These are phyloP conservation scores for Menidia beryllina DNA, from an alignment of 2,113 vertebrate species.

Conservation along the genomic window DNA sequence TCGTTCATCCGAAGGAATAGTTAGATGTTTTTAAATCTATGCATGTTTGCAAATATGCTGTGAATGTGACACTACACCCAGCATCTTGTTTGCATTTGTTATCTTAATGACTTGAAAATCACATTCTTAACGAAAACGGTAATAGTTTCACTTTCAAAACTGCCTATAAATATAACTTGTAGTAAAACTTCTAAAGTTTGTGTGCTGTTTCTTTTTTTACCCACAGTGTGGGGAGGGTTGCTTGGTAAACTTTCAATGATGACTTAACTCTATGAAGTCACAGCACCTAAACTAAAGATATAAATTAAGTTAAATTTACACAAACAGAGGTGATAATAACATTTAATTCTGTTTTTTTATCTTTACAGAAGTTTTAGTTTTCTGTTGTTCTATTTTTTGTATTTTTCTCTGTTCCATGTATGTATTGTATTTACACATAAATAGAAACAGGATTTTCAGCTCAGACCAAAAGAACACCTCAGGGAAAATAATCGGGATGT, in stretches of 20 bases:
- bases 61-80: background rate
- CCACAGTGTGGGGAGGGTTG: background rate
- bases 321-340: no score
- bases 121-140: background rate
- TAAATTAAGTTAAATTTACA: no score
- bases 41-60: background rate
- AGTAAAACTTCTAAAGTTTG: no score
- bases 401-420: background rate
- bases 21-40: background rate
- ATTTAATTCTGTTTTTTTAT: background rate
- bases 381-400: no score
- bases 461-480: background rate
- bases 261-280: background rate
- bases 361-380: background rate
- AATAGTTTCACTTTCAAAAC: background rate
- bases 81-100: background rate
- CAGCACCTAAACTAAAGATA: background rate
- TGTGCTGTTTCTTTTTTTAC: background rate
- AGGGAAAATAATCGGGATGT: background rate
- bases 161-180: background rate
- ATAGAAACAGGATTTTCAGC: constrained; percentile 7
- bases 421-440: no score
- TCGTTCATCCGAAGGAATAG: background rate
- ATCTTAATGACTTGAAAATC: background rate
- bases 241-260: background rate